Evolutionary conservation across 2,888 invertebrate species (phyloP), one percentile per base, ranked within the genome.

Genomic region (Aradus depressus): DNA sequence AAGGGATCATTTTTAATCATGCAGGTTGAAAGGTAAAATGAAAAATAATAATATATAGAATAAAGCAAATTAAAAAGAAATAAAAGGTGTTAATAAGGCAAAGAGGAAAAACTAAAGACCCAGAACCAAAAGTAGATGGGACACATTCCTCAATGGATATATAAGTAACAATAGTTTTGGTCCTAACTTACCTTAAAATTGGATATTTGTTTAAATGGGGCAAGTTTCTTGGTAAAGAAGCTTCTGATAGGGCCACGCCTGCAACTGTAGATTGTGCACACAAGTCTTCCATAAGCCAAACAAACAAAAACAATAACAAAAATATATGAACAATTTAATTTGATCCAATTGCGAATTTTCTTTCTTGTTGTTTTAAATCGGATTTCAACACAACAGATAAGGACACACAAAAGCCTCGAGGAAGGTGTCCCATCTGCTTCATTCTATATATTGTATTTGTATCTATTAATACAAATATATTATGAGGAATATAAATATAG

Each of bases 361-460:
- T n/a, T n/a, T n/a, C n/a, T n/a, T n/a, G n/a, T n/a, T n/a, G n/a
- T n/a, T n/a, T n/a, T n/a, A n/a, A n/a, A n/a, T n/a, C n/a, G n/a
- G n/a, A n/a, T n/a, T n/a, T n/a, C n/a, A n/a, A n/a, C n/a, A 31
- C 25, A 48, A 49, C 49, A 43, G 41, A 42, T 28, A 31, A 39
- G 43, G 50, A 52, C 52, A 55, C 55, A 57, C 54, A 53, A 26
- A 45, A 50, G 48, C 31, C 41, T 43, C 59, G 62, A 62, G 62
- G 62, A 62, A 62, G 60, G 62, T 62, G 62, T 56, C 62, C 62
- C 62, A 62, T 62, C 62, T 61, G 60, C 59, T 61, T 58, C 49
- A 44, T 54, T 48, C 28, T 47, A 39, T 50, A 21, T 45, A 35
- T 41, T 16, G 35, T n/a, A n/a, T n/a, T n/a, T n/a, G n/a, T n/a